Base-by-base conservation (phyloP, 2,113 vertebrate genomes). In the Mustela nigripes region DNA sequence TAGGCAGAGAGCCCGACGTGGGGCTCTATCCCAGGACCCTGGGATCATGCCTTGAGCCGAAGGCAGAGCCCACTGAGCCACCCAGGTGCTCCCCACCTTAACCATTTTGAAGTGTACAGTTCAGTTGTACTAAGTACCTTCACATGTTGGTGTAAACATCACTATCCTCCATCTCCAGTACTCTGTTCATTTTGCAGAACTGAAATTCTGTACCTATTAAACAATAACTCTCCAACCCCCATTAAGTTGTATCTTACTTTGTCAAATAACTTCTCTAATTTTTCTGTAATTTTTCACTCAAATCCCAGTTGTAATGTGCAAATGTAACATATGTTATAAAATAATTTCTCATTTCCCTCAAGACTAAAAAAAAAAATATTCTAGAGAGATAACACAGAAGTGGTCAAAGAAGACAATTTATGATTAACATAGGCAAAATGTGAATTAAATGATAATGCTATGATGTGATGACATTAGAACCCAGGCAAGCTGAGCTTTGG, bases 211-310 rank as follows among this genome's bases (percentile, higher is more conserved):
- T 15, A 15, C 4, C 10, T 33, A 53, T 53, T 80, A 80, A 80
- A 91, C 24, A 79, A 21, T 50, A 91, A 39, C 15, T 91, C 24
- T 10, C 22, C 33, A 28, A 36, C 26, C 15, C 53, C 58, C 21
- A 74, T 63, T 89, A 53, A 74, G 60, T 36, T 91, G 28, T 33
- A 53, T 28, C 67, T 90, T 62, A 90, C 50, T 80, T 74, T 95
- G 53, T 93, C 76, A 84, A 81, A 63, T 83, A 93, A 80, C 96
- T 69, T 91, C 39, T 69, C 19, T 62, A 79, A 83, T 65, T 91
- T 92, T 89, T 84, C 63, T 24, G 1, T 60, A 89, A 74, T 42
- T 82, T 93, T 90, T 94, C 48, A 93, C 12, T 94, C 42, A 92
- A 80, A 42, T 88, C 2, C 24, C 42, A 91, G 42, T 83, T 67